Evolutionary conservation across 2,888 invertebrate species (phyloP).

Genomic region (Melikaiella ostensackeni): DNA sequence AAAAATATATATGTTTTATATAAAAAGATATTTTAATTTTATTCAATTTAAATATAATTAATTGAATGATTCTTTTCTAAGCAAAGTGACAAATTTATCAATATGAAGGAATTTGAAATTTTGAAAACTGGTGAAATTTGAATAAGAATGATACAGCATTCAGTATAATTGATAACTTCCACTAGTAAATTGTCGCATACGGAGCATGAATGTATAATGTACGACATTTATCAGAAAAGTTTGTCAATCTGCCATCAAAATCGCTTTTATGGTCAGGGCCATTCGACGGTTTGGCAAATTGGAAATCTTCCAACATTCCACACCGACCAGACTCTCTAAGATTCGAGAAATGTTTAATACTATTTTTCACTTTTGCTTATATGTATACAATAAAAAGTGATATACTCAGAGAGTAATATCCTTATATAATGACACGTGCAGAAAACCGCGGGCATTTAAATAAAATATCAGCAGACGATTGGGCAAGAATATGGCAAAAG

Average conservation of each 20-base stretch:
- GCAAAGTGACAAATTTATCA: too few relatives aligned
- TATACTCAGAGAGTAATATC: background rate
- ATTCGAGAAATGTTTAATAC: conserved; percentile 40
- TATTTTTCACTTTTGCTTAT: conserved; percentile 7
- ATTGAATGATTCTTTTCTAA: too few relatives aligned
- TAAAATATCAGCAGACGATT: background rate
- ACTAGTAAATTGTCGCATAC: background rate
- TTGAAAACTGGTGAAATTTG: background rate
- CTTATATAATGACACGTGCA: conserved; percentile 24
- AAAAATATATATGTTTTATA: too few relatives aligned
- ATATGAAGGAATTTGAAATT: background rate
- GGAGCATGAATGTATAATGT: conserved; percentile 7
- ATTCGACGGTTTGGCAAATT: conserved; percentile 53
- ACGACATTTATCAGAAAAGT: conserved; percentile 52
- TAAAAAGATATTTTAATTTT: too few relatives aligned
- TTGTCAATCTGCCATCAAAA: conserved; percentile 70
- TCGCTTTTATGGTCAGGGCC: conserved; percentile 72
- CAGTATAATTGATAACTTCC: background rate
- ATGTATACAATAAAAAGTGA: background rate
- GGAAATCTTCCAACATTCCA: conserved; percentile 69
- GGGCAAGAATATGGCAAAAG: background rate
- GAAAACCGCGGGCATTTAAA: background rate
- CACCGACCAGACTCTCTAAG: conserved; percentile 59
- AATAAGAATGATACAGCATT: background rate
- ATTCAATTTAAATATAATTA: too few relatives aligned